phyloP scores from a whole-genome alignment of 2,888 invertebrate genomes.

The Nemoura dubitans region DNA sequence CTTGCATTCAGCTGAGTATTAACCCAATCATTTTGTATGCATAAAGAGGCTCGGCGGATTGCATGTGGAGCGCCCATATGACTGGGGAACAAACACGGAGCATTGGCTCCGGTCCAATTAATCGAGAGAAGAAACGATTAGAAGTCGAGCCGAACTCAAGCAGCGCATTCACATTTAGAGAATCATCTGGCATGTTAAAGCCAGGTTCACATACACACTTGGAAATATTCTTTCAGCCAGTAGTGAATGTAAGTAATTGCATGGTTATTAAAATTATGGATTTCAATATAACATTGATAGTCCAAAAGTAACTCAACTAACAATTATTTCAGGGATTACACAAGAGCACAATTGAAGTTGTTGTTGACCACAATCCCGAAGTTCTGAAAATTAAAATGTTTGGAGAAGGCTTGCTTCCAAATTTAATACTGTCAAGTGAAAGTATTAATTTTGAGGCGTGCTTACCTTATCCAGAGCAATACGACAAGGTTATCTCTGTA shows the following conservation, averaged over 20 bases:
- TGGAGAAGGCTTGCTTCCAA: constrained; percentile 66
- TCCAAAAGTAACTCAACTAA: background rate
- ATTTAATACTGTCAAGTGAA: constrained; percentile 63
- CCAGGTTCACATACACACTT: constrained; percentile 65
- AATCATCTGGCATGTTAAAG: constrained; percentile 55
- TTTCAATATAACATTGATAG: background rate
- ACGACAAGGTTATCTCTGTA: constrained; percentile 68
- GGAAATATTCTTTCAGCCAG: constrained; percentile 68
- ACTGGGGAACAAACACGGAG: constrained; percentile 50
- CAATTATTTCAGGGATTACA: constrained; percentile 57
- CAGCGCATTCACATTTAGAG: background rate
- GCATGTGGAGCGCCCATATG: constrained; percentile 66
- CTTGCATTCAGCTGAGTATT: no score
- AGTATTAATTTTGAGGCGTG: constrained; percentile 69
- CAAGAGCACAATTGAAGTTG: constrained; percentile 56
- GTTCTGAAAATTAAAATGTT: constrained; percentile 62
- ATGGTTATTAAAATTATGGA: no score
- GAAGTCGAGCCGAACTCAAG: background rate
- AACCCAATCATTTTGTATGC: no score
- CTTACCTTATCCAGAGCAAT: constrained; percentile 69
- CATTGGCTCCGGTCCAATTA: background rate
- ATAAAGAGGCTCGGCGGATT: constrained; percentile 66
- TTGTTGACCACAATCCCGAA: constrained; percentile 65
- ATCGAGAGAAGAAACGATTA: background rate
- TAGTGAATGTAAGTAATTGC: constrained; percentile 58